Percentiles rank a stretch among this genome's conserved stretches.
Evolutionary conservation across 1,140 invertebrate species (phyloP).

Genomic region (Ephestia elutella): DNA sequence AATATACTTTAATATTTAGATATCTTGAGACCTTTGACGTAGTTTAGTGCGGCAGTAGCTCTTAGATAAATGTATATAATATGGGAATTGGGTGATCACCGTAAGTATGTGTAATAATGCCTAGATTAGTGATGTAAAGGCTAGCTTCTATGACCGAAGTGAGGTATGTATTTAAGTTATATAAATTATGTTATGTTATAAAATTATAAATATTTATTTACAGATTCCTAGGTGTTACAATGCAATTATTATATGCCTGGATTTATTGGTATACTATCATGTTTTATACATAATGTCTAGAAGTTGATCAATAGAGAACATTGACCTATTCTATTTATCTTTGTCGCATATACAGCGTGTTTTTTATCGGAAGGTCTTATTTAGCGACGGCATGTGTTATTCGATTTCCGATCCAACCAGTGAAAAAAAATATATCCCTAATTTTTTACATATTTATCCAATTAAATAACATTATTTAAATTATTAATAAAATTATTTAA

Average conservation of each 20-base stretch:
- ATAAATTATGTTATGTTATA: slow-evolving; percentile 10
- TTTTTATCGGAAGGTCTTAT: too few species aligned
- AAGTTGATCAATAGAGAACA: not conserved
- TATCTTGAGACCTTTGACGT: slow-evolving; percentile 16
- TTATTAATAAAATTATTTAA: too few species aligned
- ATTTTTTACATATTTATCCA: too few species aligned
- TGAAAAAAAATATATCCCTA: too few species aligned
- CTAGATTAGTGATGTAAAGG: slow-evolving; percentile 17
- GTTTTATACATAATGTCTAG: slow-evolving; percentile 2
- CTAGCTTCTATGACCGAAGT: slow-evolving; percentile 13
- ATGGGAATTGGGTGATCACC: slow-evolving; percentile 14
- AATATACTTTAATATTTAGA: slow-evolving; percentile 18
- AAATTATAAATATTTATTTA: slow-evolving; percentile 12
- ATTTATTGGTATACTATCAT: slow-evolving; percentile 17
- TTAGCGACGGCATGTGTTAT: too few species aligned
- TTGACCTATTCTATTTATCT: not conserved
- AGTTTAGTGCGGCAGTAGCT: slow-evolving; percentile 7
- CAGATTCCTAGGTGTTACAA: slow-evolving; percentile 13
- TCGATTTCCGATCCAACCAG: too few species aligned
- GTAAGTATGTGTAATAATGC: slow-evolving; percentile 15
- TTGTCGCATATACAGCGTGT: too few species aligned
- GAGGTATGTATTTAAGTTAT: slow-evolving; percentile 18
- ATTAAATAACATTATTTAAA: too few species aligned
- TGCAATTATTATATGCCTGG: slow-evolving; percentile 11
- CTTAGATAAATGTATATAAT: slow-evolving; percentile 14